Percentiles rank a stretch among this genome's conserved stretches.
Conservation (phyloP, 2,797 vertebrate species). For the Artibeus lituratus region DNA sequence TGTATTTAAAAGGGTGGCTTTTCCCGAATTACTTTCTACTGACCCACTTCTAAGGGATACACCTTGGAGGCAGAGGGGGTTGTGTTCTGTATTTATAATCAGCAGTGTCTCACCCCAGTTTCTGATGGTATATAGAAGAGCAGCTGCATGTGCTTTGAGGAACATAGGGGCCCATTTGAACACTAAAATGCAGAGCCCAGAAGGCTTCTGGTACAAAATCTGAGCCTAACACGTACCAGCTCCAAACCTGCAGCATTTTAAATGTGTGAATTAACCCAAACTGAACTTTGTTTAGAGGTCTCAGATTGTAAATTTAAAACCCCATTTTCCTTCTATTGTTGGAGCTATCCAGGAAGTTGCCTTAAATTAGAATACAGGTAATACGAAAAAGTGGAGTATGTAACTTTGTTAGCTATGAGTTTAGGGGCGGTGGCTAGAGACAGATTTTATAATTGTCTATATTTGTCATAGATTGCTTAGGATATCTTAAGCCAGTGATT, state of each 20-base stretch:
- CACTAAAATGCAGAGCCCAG: background rate
- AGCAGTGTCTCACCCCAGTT: background rate
- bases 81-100: constrained; percentile 10
- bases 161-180: background rate
- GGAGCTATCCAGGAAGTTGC: background rate
- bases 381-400: background rate
- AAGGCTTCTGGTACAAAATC: background rate
- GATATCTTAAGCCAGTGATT: background rate
- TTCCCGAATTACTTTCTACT: constrained; percentile 12
- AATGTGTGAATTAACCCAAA: background rate
- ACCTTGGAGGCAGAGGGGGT: background rate
- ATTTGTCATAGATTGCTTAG: background rate
- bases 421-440: background rate
- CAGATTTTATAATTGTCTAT: background rate
- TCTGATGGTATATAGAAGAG: background rate
- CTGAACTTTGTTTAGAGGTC: background rate
- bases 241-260: background rate
- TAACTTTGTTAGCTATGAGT: background rate
- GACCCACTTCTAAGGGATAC: background rate
- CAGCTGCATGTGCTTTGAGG: background rate
- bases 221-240: background rate
- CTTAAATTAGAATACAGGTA: background rate
- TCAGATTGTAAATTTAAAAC: background rate
- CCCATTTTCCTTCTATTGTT: background rate
- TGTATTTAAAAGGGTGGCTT: constrained; percentile 48